A percentile compares a stretch with the other conserved stretches of the same genome.
These are phyloP conservation scores for Resseliella maxima DNA, from an alignment of 2,888 invertebrate genomes.

Conservation along the genomic window DNA sequence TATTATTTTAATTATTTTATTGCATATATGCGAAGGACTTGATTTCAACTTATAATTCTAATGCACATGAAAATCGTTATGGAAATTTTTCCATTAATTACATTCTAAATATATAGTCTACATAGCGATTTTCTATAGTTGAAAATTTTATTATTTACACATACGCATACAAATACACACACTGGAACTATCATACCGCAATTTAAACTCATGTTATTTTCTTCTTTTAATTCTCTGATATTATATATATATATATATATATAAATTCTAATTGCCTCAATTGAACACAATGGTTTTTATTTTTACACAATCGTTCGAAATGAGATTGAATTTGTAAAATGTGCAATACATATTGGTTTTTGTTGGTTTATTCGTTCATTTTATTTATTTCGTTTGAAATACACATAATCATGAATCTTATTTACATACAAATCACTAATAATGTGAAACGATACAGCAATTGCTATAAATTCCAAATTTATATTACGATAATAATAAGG, in stretches of 20 bases:
- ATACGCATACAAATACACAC: too few species aligned
- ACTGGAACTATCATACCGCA: slow-evolving; percentile 51
- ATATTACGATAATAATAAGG: neutral
- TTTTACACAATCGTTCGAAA: neutral
- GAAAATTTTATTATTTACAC: neutral
- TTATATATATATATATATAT: too few species aligned
- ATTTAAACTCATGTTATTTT: slow-evolving; percentile 15
- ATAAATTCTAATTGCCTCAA: neutral
- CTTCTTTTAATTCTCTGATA: too few species aligned
- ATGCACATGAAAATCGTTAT: neutral
- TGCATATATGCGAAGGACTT: neutral
- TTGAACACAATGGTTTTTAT: neutral
- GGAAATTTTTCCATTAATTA: too few species aligned
- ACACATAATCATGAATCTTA: neutral
- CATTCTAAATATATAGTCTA: too few species aligned
- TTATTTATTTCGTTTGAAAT: too few species aligned
- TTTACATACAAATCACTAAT: neutral
- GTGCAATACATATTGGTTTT: too few species aligned
- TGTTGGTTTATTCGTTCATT: too few species aligned
- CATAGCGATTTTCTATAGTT: neutral
- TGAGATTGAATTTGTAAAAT: neutral
- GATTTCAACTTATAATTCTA: neutral
- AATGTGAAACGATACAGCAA: neutral
- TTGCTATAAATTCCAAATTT: too few species aligned
- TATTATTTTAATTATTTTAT: neutral